phyloP scores from a whole-genome alignment of 2,888 invertebrate genomes.

The Tromatobia lineatoria region DNA sequence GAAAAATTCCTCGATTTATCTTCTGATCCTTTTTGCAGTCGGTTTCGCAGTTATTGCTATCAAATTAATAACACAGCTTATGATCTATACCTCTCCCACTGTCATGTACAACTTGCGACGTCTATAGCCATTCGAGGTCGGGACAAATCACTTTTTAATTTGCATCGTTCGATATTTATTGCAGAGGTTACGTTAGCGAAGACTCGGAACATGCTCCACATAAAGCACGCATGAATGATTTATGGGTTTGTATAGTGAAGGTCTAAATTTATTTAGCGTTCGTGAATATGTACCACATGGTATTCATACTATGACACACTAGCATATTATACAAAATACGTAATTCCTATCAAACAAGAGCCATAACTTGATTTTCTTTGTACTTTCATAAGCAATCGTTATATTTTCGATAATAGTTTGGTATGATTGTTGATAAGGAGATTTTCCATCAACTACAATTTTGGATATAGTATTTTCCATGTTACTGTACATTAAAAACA shows the following conservation, averaged over 20 bases:
- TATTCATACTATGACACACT: no score
- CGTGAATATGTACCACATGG: no score
- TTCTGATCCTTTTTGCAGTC: neutral
- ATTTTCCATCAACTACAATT: no score
- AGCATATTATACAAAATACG: no score
- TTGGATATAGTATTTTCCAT: no score
- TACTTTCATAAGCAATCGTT: no score
- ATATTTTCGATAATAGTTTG: no score
- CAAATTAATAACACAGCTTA: neutral
- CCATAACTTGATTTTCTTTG: no score
- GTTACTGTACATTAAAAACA: no score
- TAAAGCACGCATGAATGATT: neutral
- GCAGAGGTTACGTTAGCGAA: neutral
- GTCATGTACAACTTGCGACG: neutral
- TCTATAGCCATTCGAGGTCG: neutral
- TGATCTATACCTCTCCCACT: neutral
- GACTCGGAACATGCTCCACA: neutral
- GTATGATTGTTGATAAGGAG: no score
- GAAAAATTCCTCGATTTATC: neutral
- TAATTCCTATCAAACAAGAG: no score
- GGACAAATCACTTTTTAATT: neutral
- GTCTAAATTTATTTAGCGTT: neutral
- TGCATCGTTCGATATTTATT: neutral
- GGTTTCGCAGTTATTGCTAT: neutral
- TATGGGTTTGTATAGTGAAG: neutral